Conservation (phyloP, 2,888 invertebrate species). For the Drosophila formosana region DNA sequence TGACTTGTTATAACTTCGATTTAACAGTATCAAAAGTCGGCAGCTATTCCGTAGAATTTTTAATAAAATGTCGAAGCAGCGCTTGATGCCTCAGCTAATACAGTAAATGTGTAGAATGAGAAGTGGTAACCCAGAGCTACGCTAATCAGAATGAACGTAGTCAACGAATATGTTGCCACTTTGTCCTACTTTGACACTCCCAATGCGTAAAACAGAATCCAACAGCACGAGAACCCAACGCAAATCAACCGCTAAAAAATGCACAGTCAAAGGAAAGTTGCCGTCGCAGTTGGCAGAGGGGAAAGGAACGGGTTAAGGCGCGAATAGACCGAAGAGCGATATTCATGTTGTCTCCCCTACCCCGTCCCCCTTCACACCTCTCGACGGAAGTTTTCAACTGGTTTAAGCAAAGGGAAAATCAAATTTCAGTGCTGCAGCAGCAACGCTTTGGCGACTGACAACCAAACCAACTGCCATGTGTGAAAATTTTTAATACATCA, state of each 20-base stretch:
- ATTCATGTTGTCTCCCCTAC: background rate
- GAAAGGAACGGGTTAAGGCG: background rate
- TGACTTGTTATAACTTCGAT: background rate
- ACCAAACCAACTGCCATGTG: conserved; percentile 75
- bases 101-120: conserved; percentile 18
- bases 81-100: conserved; percentile 19
- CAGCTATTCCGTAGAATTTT: conserved; percentile 39
- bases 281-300: conserved; percentile 2
- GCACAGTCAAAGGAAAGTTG: conserved; percentile 53
- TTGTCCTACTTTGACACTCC: conserved; percentile 14
- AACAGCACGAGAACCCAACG: conserved; percentile 36
- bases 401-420: conserved; percentile 61
- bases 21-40: background rate
- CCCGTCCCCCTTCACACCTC: background rate
- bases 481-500: conserved; percentile 79
- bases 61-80: conserved; percentile 52
- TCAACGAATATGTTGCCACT: conserved; percentile 31
- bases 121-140: conserved; percentile 21
- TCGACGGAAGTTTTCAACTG: conserved; percentile 29
- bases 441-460: conserved; percentile 48
- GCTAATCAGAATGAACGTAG: conserved; percentile 62
- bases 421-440: conserved; percentile 57
- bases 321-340: conserved; percentile 1
- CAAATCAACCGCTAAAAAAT: conserved; percentile 65
- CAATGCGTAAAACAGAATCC: conserved; percentile 23